phyloP scores from a whole-genome alignment of 2,888 invertebrate species.

The Anthophora plumipes region DNA sequence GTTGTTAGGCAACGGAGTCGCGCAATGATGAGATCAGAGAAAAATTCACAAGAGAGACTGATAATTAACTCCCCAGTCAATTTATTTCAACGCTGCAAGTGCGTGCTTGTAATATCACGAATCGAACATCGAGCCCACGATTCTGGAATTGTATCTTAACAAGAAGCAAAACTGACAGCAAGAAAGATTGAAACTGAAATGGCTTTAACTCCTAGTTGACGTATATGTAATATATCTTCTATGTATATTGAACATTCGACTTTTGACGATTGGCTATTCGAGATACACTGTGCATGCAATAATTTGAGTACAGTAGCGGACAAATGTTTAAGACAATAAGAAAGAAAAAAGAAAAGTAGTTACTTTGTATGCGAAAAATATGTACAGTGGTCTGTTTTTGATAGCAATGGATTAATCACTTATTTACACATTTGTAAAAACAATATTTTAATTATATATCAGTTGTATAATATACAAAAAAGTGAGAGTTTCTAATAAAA shows the following conservation, averaged over 20 bases:
- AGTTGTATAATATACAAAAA: no score
- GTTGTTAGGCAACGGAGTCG: no score
- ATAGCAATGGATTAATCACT: no score
- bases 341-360: no score
- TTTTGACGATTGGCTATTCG: background rate
- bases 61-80: background rate
- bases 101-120: no score
- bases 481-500: no score
- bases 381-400: no score
- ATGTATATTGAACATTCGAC: background rate
- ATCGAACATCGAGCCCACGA: background rate
- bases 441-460: no score
- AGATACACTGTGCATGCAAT: background rate
- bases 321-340: no score
- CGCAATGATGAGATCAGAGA: background rate
- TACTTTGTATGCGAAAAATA: no score
- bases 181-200: constrained; percentile 4
- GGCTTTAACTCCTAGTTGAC: background rate
- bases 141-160: background rate
- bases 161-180: background rate
- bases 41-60: background rate
- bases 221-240: background rate
- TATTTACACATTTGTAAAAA: no score
- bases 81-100: background rate
- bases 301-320: no score